phyloP scores from a whole-genome alignment of 2,888 invertebrate genomes.

The Nomada ruficornis region DNA sequence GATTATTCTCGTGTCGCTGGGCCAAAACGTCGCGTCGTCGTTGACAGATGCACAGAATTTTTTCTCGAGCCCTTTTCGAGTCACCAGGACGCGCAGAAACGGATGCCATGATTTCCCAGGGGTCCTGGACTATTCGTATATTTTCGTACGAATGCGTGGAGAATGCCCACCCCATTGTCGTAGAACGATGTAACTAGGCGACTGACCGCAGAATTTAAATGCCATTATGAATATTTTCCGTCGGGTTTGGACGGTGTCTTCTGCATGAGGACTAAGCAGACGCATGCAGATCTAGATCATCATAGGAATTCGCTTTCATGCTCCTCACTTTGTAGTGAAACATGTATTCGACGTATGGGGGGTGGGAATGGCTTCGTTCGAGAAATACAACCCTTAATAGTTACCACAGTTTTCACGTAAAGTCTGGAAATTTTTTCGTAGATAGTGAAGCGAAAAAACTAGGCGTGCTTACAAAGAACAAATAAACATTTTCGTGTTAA shows the following conservation, averaged over 20 bases:
- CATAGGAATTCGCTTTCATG: conserved; percentile 6
- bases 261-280: neutral
- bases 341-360: neutral
- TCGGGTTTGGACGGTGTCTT: conserved; percentile 20
- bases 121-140: conserved; percentile 62
- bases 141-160: conserved; percentile 66
- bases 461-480: too few relatives aligned
- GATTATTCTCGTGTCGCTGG: conserved; percentile 43
- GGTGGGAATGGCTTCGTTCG: neutral
- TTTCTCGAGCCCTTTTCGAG: conserved; percentile 60
- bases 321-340: conserved; percentile 3
- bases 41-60: conserved; percentile 71
- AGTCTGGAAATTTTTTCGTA: too few relatives aligned
- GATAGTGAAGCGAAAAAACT: too few relatives aligned
- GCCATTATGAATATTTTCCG: conserved; percentile 63
- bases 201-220: conserved; percentile 60
- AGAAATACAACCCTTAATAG: neutral
- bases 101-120: conserved; percentile 72
- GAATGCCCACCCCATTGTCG: conserved; percentile 48
- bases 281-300: conserved; percentile 1
- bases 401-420: too few relatives aligned
- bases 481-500: too few relatives aligned
- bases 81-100: conserved; percentile 61
- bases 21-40: conserved; percentile 28
- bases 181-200: conserved; percentile 48